Evolutionary conservation across 1,140 invertebrate genomes (phyloP).

Genomic region (Eumaeus atala): DNA sequence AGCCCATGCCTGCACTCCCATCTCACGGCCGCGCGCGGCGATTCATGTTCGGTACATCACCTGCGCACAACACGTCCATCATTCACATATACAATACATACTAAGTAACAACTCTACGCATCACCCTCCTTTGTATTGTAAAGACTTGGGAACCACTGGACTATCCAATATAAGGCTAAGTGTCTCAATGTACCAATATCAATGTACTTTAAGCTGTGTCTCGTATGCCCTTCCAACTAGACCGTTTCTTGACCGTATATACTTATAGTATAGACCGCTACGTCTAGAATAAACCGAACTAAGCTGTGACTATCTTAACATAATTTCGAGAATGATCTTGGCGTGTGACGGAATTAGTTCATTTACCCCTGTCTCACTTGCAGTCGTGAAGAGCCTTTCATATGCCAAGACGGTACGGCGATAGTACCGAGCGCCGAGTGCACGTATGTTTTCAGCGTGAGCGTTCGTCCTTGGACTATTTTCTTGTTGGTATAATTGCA

Average conservation of each 20-base stretch:
- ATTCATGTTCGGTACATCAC: constrained; percentile 81
- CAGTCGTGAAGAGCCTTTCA: constrained; percentile 1
- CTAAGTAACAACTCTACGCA: no score
- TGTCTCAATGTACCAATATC: no score
- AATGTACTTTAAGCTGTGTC: no score
- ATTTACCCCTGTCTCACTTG: neutral
- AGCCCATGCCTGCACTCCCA: constrained; percentile 88
- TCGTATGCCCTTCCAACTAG: no score
- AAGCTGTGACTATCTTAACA: constrained; percentile 14
- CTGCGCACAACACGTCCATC: constrained; percentile 46
- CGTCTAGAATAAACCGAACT: no score
- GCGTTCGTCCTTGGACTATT: constrained; percentile 57
- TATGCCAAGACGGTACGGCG: neutral
- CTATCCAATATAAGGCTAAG: no score
- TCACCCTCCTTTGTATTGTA: no score
- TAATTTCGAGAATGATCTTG: neutral
- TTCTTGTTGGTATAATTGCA: constrained; percentile 56
- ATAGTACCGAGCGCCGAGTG: constrained; percentile 14
- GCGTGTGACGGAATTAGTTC: neutral
- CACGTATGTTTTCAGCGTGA: constrained; percentile 7
- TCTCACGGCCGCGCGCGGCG: constrained; percentile 82
- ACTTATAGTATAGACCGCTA: no score
- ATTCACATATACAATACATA: no score
- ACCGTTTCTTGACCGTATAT: no score
- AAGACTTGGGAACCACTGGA: no score